phyloP scores from a whole-genome alignment of 2,113 vertebrate genomes.

The Megaleporinus macrocephalus region DNA sequence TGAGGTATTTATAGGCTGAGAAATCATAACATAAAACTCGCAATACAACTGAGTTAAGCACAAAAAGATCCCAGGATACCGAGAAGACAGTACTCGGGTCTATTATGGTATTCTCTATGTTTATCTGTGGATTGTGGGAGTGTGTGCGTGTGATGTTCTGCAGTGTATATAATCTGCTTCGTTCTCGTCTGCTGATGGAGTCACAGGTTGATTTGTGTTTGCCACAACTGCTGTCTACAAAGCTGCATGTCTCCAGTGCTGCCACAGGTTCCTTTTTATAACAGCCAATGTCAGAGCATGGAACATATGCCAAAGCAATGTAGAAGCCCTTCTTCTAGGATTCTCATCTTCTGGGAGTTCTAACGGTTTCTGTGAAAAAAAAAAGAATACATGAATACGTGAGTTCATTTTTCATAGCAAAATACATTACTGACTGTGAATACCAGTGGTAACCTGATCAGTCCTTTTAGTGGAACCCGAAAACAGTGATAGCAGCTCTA shows the following conservation, averaged over 20 bases:
- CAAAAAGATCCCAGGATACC: constrained; percentile 30
- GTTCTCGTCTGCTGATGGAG: constrained; percentile 31
- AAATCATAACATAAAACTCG: constrained; percentile 15
- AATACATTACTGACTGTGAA: too few species aligned
- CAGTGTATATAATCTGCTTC: constrained; percentile 32
- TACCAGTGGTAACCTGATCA: too few species aligned
- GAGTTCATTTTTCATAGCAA: too few species aligned
- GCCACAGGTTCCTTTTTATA: constrained; percentile 26
- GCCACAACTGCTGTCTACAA: constrained; percentile 43
- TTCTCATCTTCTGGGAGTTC: too few species aligned
- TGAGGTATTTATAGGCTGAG: constrained; percentile 34
- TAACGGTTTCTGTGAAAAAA: too few species aligned
- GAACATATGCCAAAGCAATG: constrained; percentile 20
- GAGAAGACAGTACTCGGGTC: constrained; percentile 40
- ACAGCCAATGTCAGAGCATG: constrained; percentile 2
- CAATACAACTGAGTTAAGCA: background rate
- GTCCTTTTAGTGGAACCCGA: too few species aligned
- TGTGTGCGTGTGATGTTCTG: constrained; percentile 17
- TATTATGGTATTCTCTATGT: constrained; percentile 29
- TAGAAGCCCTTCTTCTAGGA: too few species aligned
- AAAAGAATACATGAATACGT: too few species aligned
- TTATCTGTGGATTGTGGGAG: constrained; percentile 38
- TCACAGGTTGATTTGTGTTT: constrained; percentile 42
- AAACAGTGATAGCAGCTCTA: too few species aligned
- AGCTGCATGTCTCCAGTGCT: constrained; percentile 29